phyloP scores from a whole-genome alignment of 2,888 invertebrate species.

The Antheraea yamamai region DNA sequence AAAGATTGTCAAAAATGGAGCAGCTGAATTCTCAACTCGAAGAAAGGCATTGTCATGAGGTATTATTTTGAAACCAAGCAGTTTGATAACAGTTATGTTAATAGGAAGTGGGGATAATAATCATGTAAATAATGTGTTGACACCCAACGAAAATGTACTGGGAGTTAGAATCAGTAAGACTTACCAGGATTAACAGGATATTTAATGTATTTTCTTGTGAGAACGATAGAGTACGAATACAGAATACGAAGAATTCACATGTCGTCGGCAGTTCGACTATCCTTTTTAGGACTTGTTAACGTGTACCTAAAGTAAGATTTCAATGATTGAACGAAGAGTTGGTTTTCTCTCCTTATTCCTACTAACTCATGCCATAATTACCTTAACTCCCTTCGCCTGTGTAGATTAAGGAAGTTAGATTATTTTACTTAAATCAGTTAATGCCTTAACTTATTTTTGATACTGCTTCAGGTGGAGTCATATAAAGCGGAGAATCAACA shows the following conservation, averaged over 20 bases:
- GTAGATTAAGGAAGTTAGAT: background rate
- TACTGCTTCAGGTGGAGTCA: constrained; percentile 69
- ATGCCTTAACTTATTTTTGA: background rate
- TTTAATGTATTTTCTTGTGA: background rate
- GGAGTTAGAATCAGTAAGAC: background rate
- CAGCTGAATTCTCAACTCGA: constrained; percentile 81
- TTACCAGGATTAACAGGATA: background rate
- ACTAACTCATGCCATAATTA: too few relatives aligned
- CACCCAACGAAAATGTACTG: background rate
- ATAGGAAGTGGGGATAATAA: background rate
- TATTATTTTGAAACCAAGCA: constrained; percentile 28
- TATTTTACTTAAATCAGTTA: background rate
- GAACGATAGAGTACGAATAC: background rate
- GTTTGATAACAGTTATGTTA: background rate
- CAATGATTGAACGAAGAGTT: too few relatives aligned
- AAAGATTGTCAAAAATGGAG: constrained; percentile 85
- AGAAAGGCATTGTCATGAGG: constrained; percentile 84
- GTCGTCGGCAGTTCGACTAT: too few relatives aligned
- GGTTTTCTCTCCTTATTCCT: too few relatives aligned
- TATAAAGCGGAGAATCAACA: constrained; percentile 85
- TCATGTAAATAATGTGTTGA: background rate
- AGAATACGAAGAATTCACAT: too few relatives aligned
- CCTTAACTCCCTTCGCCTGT: background rate
- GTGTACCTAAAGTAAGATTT: too few relatives aligned
- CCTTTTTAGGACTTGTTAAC: too few relatives aligned